Base-by-base conservation (phyloP, 2,113 vertebrate species). In the Etheostoma spectabile region DNA sequence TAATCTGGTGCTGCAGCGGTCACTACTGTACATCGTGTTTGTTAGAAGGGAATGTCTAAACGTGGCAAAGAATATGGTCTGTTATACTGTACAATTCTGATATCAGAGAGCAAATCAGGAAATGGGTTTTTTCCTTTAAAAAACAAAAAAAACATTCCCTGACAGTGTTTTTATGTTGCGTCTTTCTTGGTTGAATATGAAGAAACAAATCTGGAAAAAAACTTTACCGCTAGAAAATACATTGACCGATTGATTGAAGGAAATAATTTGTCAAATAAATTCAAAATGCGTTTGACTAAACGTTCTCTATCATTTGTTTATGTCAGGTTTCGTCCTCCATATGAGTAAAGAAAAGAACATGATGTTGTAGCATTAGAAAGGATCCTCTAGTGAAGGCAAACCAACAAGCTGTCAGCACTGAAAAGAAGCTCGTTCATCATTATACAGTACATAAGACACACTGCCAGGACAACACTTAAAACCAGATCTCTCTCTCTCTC, bases 1-100 rank as follows among this genome's bases (percentile, higher is more conserved):
- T 66, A 24, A 59, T 49, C 35, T 67, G 69, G 66, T 72, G 77
- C 65, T 60, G 64, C 79, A 55, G 68, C 63, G 8, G 24, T 74
- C 60, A 75, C 48, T 77, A 52, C 69, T 75, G 57, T 38, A 59
- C 48, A 24, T 71, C 22, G 1, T 30, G 55, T 62, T 33, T 33
- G 49, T 73, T 30, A 59, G 61, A 42, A 42, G 53, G 48, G 38
- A 70, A 53, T 57, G n/a, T 57, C 67, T 38, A 33, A 30, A 76
- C 68, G 71, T 80, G 79, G 55, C 64, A 69, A 66, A 61, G 35
- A 80, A 63, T 19, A 68, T 11, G 27, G n/a, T 55, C 16, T 33
- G 2, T 30, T 63, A 52, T 42, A 71, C 7, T 60, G 63, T 74
- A 70, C 66, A 22, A 18, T 18, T 48, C 7, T 60, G 45, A 60